A percentile compares a stretch with the other conserved stretches of the same genome.
Evolutionary conservation across 2,113 vertebrate genomes (phyloP).

Genomic region (Haliaeetus leucogaster): DNA sequence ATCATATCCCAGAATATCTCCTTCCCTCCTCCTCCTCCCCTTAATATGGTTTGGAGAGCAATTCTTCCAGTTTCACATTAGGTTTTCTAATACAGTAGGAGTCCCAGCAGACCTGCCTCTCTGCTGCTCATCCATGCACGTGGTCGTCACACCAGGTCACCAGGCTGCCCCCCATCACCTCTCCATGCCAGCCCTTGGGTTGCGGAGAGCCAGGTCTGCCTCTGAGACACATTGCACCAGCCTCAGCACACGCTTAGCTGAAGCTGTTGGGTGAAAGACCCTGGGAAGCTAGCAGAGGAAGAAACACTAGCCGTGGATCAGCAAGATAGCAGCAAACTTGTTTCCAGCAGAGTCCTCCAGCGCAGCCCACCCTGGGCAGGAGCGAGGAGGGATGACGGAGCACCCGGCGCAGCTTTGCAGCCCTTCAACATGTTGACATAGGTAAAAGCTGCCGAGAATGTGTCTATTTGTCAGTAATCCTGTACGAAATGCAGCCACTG

Average conservation of each 20-base stretch:
- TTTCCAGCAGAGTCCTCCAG: neutral
- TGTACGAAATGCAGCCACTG: accelerated
- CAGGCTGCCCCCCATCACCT: neutral
- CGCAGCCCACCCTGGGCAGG: neutral
- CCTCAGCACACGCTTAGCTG: neutral
- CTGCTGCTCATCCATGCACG: accelerated
- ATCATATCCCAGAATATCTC: neutral
- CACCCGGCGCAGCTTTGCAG: neutral
- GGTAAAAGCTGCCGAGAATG: accelerated
- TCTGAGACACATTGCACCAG: neutral
- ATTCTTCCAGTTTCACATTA: neutral
- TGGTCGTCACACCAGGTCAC: too few species aligned
- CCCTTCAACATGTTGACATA: accelerated
- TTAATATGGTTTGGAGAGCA: neutral
- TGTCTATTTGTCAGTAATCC: accelerated
- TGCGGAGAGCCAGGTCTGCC: neutral
- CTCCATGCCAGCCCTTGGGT: accelerated
- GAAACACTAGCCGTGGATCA: neutral
- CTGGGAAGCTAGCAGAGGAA: accelerated
- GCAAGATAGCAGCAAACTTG: neutral
- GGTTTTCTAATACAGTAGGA: neutral
- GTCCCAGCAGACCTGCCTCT: neutral
- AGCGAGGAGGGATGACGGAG: neutral
- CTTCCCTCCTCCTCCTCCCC: neutral
- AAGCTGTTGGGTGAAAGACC: neutral